A percentile compares a stretch with the other conserved stretches of the same genome.
Evolutionary conservation across 2,113 vertebrate species (phyloP).

Genomic region (Oncorhynchus clarkii): DNA sequence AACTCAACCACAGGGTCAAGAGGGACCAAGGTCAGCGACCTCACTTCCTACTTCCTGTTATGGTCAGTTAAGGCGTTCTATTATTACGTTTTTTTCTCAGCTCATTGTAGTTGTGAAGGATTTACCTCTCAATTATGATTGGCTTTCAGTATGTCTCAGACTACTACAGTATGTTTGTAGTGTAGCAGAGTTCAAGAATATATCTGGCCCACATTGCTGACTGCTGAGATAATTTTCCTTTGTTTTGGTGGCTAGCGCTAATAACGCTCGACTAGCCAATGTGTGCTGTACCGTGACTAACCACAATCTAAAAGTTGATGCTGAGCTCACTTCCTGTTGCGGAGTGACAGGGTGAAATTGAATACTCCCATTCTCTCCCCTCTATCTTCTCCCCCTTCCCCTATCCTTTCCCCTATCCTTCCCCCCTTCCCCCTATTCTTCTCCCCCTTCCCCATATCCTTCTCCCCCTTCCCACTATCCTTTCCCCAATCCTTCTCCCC

Average conservation of each 20-base stretch:
- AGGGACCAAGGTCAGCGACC: neutral
- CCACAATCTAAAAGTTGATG: neutral
- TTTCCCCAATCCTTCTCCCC: no score
- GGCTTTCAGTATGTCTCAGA: neutral
- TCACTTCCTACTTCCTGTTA: constrained; percentile 29
- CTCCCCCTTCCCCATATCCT: no score
- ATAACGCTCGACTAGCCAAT: neutral
- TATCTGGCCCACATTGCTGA: constrained; percentile 13
- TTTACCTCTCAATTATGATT: neutral
- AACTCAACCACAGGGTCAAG: neutral
- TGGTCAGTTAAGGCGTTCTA: constrained; percentile 13
- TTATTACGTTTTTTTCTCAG: constrained; percentile 12
- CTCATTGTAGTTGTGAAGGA: neutral
- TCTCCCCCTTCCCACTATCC: no score
- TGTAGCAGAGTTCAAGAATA: neutral
- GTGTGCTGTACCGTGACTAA: neutral
- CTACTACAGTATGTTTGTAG: neutral
- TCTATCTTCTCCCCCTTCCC: neutral
- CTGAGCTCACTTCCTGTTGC: neutral
- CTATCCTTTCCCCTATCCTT: neutral
- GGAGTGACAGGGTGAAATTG: neutral
- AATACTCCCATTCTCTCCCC: neutral
- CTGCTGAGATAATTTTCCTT: neutral
- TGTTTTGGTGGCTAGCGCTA: neutral
- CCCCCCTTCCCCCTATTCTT: neutral